phyloP scores from a whole-genome alignment of 2,113 vertebrate species.

The Microtus montanus region DNA sequence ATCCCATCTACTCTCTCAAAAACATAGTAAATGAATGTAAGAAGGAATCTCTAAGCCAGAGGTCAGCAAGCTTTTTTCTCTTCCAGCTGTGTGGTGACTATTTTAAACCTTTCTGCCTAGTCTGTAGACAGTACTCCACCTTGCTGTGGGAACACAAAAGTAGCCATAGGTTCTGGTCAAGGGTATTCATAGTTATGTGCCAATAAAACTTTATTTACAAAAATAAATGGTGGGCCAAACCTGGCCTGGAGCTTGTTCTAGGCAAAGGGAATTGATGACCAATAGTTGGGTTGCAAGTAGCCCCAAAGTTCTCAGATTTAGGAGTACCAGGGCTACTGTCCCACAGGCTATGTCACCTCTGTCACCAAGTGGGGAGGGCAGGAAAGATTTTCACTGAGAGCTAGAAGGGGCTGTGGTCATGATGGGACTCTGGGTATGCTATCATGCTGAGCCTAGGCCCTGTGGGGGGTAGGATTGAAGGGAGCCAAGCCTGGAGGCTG shows the following conservation, averaged over 20 bases:
- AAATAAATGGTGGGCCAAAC: background rate
- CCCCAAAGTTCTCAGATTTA: background rate
- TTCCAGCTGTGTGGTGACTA: background rate
- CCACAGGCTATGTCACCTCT: fast-evolving
- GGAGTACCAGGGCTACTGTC: fast-evolving
- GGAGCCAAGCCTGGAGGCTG: background rate
- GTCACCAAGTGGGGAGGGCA: fast-evolving
- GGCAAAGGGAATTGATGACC: background rate
- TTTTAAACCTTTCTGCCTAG: background rate
- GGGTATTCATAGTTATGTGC: background rate
- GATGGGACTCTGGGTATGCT: background rate
- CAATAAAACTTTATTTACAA: conserved; percentile 50
- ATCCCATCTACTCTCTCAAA: background rate
- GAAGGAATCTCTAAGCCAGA: background rate
- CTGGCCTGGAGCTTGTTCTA: background rate
- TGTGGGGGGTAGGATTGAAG: fast-evolving
- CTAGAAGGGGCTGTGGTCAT: background rate
- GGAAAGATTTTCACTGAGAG: background rate
- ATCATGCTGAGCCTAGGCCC: background rate
- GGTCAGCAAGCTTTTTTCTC: background rate
- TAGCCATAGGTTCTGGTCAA: fast-evolving
- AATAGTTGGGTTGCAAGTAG: background rate
- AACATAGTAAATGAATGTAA: background rate
- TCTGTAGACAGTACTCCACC: too few relatives aligned
- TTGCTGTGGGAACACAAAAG: background rate